Base-by-base conservation (phyloP, 2,888 invertebrate species). In the Phyllotreta cruciferae region DNA sequence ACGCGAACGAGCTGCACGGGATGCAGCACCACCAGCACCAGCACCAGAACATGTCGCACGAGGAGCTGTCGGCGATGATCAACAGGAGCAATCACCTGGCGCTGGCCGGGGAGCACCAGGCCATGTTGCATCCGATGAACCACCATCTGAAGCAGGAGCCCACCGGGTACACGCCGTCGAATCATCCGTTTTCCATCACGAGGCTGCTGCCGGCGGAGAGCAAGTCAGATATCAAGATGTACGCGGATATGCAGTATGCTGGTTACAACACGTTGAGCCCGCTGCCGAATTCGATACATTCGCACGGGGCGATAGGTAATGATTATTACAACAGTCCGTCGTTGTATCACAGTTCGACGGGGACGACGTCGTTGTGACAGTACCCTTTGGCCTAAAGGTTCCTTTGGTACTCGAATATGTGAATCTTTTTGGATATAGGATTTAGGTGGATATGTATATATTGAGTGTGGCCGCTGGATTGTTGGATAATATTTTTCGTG, bases 181-280 rank as follows among this genome's bases (percentile, higher is more conserved):
- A 88, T 79, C 96, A 95, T 79, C 96, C 96, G 24, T 97, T 97
- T 85, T 94, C 94, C 80, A 97, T 97, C 82, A 95, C 93, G 75
- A 90, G 95, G 81, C 86, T 97, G 79, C 86, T 97, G 77, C 95
- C 96, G 58, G 88, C 90, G 56, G 93, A 93, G 80, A 90, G 91
- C 71, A 94, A 94, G 82, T 86, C 93, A 70, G 95, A 95, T 82
- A 88, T 94, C 74, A 95, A 94, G 83, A 93, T 95, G 92, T 95
- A 95, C 83, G 72, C 73, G 0, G 94, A 92, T 78, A 92, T 91
- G 83, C 86, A 85, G 69, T 87, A 88, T 72, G 84, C 84, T 39
- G 86, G 86, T 63, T 88, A 88, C 73, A 87, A 86, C 73, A 85
- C 86, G 56, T 82, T 87, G 71, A 87, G 86, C 75, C 86, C 86